Percentiles rank a stretch among this genome's conserved stretches.
Evolutionary conservation across 2,888 invertebrate genomes (phyloP).

Genomic region (Drosophila neotestacea): DNA sequence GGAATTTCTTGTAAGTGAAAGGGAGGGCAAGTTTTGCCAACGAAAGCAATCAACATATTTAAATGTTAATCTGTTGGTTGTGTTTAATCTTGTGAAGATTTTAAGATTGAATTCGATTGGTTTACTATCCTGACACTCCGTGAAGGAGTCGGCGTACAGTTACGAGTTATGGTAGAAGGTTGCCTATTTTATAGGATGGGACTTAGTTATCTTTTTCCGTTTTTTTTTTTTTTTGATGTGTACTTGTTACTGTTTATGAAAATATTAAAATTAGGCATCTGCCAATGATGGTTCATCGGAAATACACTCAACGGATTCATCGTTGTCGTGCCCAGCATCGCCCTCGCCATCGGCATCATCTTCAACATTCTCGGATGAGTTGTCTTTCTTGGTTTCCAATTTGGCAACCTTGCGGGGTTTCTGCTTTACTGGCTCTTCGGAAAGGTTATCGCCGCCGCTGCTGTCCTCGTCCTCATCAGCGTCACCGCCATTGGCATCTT

Average conservation of each 20-base stretch:
- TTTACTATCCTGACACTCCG: not conserved
- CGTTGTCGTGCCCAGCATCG: conserved; percentile 20
- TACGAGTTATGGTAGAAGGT: not conserved
- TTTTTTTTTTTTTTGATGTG: conserved; percentile 30
- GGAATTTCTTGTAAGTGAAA: not conserved
- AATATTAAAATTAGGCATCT: conserved; percentile 27
- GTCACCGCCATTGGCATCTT: conserved; percentile 27
- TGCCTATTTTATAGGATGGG: conserved; percentile 2
- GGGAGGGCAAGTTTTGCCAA: not conserved
- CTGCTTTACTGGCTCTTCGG: conserved; percentile 17
- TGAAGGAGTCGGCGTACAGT: not conserved
- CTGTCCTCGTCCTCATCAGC: conserved; percentile 28
- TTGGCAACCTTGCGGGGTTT: not conserved
- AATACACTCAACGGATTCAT: conserved; percentile 39
- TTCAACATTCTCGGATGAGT: conserved; percentile 1
- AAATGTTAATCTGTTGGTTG: not conserved
- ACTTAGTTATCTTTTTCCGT: not conserved
- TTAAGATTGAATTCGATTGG: not conserved
- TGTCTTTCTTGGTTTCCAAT: not conserved
- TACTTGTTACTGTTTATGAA: conserved; percentile 12
- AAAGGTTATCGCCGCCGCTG: conserved; percentile 15
- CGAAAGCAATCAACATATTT: not conserved
- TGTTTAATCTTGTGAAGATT: not conserved
- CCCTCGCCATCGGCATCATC: conserved; percentile 21
- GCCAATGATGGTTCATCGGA: conserved; percentile 50